Evolutionary conservation across 2,797 vertebrate species (phyloP).

Genomic region (Channallabes apus): DNA sequence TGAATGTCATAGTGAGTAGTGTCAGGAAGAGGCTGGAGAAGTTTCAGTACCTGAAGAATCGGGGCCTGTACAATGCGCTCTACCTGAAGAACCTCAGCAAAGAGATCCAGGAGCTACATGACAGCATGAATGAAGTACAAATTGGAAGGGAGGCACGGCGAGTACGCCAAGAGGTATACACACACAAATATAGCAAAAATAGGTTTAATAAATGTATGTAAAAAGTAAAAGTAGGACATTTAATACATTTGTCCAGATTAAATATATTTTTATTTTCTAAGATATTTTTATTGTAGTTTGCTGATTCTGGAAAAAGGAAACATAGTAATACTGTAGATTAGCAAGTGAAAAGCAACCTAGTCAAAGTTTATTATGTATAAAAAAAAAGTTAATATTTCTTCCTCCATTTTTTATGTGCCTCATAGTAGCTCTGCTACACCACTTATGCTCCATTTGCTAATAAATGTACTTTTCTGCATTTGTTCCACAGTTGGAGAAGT

Average conservation of each 20-base stretch:
- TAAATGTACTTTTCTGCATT: neutral
- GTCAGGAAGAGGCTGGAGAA: slow-evolving; percentile 61
- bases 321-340: too few species aligned
- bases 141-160: neutral
- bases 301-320: too few species aligned
- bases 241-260: too few species aligned
- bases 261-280: too few species aligned
- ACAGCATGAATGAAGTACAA: slow-evolving; percentile 51
- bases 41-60: slow-evolving; percentile 61
- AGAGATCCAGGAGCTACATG: slow-evolving; percentile 64
- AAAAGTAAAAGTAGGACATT: too few species aligned
- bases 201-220: too few species aligned
- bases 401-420: too few species aligned
- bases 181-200: neutral
- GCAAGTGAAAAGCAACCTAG: too few species aligned
- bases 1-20: slow-evolving; percentile 58
- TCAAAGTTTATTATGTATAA: too few species aligned
- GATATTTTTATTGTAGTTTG: too few species aligned
- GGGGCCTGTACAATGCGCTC: slow-evolving; percentile 63
- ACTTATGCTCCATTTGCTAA: neutral
- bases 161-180: slow-evolving; percentile 65
- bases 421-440: too few species aligned
- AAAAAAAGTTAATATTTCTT: too few species aligned
- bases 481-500: slow-evolving; percentile 62
- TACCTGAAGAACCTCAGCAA: slow-evolving; percentile 58